Percentiles rank a stretch among this genome's conserved stretches.
These are phyloP conservation scores for Corythornis madagascariensis DNA, from an alignment of 2,113 vertebrate genomes.

Conservation along the genomic window DNA sequence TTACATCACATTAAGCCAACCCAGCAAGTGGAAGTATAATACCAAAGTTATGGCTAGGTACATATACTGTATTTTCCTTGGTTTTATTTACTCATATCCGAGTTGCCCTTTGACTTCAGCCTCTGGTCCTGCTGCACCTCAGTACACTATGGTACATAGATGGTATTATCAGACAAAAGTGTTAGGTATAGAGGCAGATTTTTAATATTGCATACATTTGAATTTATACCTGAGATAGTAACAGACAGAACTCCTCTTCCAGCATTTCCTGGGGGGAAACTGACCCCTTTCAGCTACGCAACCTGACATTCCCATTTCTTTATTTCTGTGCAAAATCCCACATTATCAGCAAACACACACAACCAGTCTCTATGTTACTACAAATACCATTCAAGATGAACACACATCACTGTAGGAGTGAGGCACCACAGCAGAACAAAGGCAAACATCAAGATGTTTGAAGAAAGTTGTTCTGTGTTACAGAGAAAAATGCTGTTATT, in stretches of 20 bases:
- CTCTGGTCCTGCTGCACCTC: background rate
- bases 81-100: background rate
- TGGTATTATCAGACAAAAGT: background rate
- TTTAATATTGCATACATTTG: background rate
- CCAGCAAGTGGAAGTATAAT: background rate
- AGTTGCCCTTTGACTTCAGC: background rate
- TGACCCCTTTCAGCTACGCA: background rate
- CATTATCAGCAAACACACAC: background rate
- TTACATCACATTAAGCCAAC: constrained; percentile 21
- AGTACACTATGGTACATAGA: background rate
- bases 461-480: background rate
- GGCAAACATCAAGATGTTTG: background rate
- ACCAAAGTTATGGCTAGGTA: background rate
- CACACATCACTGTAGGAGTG: background rate
- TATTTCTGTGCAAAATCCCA: background rate
- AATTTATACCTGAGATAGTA: background rate
- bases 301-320: background rate
- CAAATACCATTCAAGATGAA: background rate
- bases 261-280: background rate
- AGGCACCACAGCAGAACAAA: background rate
- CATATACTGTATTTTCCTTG: background rate
- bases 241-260: background rate
- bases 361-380: background rate
- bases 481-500: background rate
- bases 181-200: background rate